phyloP scores from a whole-genome alignment of 2,797 vertebrate species.

The Melopsittacus undulatus region DNA sequence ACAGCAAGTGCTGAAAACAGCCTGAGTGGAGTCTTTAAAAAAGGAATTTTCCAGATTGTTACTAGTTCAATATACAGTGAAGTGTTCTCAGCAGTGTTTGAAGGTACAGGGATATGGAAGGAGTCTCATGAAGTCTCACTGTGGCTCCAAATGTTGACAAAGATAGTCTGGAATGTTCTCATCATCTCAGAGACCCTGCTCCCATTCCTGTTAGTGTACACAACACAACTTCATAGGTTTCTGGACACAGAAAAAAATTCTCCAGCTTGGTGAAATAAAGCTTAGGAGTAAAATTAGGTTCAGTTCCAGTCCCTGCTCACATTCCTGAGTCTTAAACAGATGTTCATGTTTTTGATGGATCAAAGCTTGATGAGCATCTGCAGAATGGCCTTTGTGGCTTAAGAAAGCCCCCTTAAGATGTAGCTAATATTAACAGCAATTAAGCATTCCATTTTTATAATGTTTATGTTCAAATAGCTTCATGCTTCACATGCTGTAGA shows the following conservation, averaged over 20 bases:
- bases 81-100: neutral
- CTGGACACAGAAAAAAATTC: neutral
- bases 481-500: slow-evolving; percentile 22
- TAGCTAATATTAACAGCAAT: slow-evolving; percentile 36
- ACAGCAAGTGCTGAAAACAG: neutral
- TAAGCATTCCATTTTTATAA: slow-evolving; percentile 6
- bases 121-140: neutral
- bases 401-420: slow-evolving; percentile 18
- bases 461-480: slow-evolving; percentile 21
- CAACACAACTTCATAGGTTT: neutral
- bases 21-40: neutral
- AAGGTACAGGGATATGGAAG: neutral
- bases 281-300: slow-evolving; percentile 21
- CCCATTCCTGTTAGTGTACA: neutral
- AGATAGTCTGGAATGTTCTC: neutral
- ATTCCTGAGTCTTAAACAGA: slow-evolving; percentile 50
- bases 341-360: slow-evolving; percentile 47
- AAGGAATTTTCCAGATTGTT: neutral
- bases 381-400: slow-evolving; percentile 38
- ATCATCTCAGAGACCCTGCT: neutral
- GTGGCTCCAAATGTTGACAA: neutral
- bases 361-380: slow-evolving; percentile 53
- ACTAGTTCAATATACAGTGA: neutral
- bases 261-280: neutral
- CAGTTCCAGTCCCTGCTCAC: neutral